Percentiles rank a stretch among this genome's conserved stretches.
phyloP scores from a whole-genome alignment of 2,113 vertebrate genomes.

The Gopherus evgoodei region DNA sequence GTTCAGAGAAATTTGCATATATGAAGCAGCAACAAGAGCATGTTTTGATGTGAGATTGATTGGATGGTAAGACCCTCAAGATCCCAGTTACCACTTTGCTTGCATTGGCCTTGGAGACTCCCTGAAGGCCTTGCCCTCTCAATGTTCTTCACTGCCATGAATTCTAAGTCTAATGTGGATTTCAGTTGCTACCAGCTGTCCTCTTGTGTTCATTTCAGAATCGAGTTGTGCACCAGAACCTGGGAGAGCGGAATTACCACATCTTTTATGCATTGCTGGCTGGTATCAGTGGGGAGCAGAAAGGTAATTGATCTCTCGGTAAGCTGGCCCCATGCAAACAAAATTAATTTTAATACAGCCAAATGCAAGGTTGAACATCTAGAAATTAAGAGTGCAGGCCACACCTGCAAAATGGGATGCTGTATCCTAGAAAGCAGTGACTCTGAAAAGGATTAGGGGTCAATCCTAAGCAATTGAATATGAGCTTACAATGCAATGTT shows the following conservation, averaged over 20 bases:
- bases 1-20: not conserved
- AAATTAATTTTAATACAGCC: not conserved
- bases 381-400: not conserved
- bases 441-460: not conserved
- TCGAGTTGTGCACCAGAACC: slow-evolving; percentile 91
- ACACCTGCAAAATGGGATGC: not conserved
- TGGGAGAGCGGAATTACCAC: slow-evolving; percentile 92
- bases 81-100: not conserved
- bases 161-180: not conserved
- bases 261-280: slow-evolving; percentile 92
- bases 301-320: slow-evolving; percentile 80
- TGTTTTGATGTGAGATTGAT: not conserved
- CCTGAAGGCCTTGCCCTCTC: not conserved
- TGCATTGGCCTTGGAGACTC: not conserved
- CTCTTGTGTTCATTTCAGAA: slow-evolving; percentile 81
- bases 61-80: not conserved
- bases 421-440: not conserved
- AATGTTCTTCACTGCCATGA: not conserved
- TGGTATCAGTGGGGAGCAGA: slow-evolving; percentile 83
- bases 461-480: not conserved
- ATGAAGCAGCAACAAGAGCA: not conserved
- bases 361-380: not conserved
- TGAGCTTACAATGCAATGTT: not conserved
- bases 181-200: not conserved
- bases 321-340: not conserved